Conservation (phyloP, 2,888 invertebrate species). For the Dione juno region DNA sequence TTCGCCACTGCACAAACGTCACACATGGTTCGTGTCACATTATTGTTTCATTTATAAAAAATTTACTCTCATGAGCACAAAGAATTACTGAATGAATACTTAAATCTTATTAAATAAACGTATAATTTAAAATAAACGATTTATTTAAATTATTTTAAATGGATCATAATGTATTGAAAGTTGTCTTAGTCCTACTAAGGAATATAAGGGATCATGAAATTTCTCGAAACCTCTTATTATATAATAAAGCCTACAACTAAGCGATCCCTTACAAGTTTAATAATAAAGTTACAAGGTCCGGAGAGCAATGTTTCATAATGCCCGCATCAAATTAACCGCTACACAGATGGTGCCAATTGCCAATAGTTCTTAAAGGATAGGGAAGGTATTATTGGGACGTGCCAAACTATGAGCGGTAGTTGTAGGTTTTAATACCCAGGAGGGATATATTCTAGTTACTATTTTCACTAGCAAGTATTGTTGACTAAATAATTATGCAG, state of each 20-base stretch:
- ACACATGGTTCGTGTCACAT: no score
- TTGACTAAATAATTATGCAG: no score
- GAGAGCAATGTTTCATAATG: slow-evolving; percentile 32
- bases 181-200: slow-evolving; percentile 31
- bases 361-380: slow-evolving; percentile 47
- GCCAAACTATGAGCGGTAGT: background rate
- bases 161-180: slow-evolving; percentile 35
- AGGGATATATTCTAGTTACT: background rate
- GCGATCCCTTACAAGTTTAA: slow-evolving; percentile 41
- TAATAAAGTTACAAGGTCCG: slow-evolving; percentile 41
- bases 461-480: background rate
- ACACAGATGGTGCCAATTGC: slow-evolving; percentile 66
- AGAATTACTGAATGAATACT: no score
- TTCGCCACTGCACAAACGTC: no score
- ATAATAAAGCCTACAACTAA: slow-evolving; percentile 16
- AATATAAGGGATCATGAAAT: slow-evolving; percentile 42
- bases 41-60: no score
- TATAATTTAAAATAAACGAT: no score
- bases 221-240: slow-evolving; percentile 36
- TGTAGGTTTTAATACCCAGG: background rate
- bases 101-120: no score
- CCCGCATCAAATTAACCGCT: slow-evolving; percentile 27
- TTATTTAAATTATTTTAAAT: no score
- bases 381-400: slow-evolving; percentile 3
- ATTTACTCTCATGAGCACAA: no score